Percentiles rank a stretch among this genome's conserved stretches.
phyloP scores from a whole-genome alignment of 2,113 vertebrate genomes.

The Telmatochromis sp. region DNA sequence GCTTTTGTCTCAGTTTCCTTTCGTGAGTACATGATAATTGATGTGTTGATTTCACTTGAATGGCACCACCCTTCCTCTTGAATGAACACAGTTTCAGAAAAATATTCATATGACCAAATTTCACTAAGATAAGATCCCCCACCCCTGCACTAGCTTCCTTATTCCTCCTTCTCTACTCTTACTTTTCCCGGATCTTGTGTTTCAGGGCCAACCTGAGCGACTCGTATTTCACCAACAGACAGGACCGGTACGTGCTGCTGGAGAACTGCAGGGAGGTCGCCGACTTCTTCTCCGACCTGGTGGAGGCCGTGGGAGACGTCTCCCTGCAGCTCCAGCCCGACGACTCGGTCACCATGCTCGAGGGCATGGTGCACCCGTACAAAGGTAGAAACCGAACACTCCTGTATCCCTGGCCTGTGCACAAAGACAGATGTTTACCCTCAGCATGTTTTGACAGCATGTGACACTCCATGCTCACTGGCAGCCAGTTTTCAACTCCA shows the following conservation, averaged over 20 bases:
- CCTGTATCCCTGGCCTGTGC: neutral
- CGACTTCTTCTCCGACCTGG: slow-evolving; percentile 89
- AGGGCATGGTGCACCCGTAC: slow-evolving; percentile 91
- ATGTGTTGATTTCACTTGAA: neutral
- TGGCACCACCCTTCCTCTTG: neutral
- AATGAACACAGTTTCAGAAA: neutral
- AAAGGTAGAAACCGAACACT: slow-evolving; percentile 69
- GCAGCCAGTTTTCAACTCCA: neutral
- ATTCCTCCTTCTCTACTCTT: neutral
- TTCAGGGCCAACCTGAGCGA: slow-evolving; percentile 92
- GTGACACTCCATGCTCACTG: slow-evolving; percentile 10
- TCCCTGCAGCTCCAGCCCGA: slow-evolving; percentile 87
- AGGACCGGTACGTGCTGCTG: slow-evolving; percentile 94
- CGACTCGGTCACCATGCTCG: slow-evolving; percentile 78
- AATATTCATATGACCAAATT: neutral
- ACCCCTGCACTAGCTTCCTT: neutral
- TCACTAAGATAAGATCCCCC: neutral
- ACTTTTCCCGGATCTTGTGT: neutral
- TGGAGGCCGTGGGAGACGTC: slow-evolving; percentile 83
- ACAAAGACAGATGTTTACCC: neutral
- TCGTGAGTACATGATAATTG: neutral
- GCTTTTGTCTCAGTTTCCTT: neutral
- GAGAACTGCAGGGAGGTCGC: slow-evolving; percentile 84
- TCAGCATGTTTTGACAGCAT: slow-evolving; percentile 7
- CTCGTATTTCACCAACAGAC: slow-evolving; percentile 96